Conservation (phyloP, 2,888 invertebrate genomes). For the Sesia apiformis region DNA sequence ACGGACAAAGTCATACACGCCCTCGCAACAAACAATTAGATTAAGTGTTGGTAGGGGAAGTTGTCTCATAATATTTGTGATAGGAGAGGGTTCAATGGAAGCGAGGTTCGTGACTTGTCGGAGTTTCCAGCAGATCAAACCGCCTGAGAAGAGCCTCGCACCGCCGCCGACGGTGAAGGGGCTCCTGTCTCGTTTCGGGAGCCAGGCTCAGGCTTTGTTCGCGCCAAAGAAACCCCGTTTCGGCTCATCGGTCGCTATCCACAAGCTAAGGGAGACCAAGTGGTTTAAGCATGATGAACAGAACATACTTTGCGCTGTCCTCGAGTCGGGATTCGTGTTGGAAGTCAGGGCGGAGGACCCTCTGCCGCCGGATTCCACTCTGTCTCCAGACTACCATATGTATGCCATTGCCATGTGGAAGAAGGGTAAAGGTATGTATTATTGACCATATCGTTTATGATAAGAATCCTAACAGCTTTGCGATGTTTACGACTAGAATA, state of each 20-base stretch:
- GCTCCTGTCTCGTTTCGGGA: conserved; percentile 70
- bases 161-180: conserved; percentile 67
- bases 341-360: conserved; percentile 75
- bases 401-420: conserved; percentile 83
- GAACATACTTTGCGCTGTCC: conserved; percentile 80
- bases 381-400: conserved; percentile 73
- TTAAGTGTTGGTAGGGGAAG: conserved; percentile 40
- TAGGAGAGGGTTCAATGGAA: conserved; percentile 71
- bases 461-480: neutral
- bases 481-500: neutral
- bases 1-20: conserved; percentile 22
- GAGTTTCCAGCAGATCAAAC: conserved; percentile 72
- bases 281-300: conserved; percentile 83
- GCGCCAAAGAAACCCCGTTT: conserved; percentile 70
- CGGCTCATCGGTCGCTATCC: conserved; percentile 80
- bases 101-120: conserved; percentile 74
- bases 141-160: conserved; percentile 69
- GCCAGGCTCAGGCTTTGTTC: conserved; percentile 70
- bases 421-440: conserved; percentile 78
- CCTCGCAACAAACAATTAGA: conserved; percentile 12
- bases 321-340: conserved; percentile 82
- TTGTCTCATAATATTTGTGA: conserved; percentile 42
- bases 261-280: conserved; percentile 82
- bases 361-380: conserved; percentile 53
- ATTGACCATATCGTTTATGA: neutral